phyloP scores from a whole-genome alignment of 1,140 invertebrate species.

The Mesaphorura yosii region DNA sequence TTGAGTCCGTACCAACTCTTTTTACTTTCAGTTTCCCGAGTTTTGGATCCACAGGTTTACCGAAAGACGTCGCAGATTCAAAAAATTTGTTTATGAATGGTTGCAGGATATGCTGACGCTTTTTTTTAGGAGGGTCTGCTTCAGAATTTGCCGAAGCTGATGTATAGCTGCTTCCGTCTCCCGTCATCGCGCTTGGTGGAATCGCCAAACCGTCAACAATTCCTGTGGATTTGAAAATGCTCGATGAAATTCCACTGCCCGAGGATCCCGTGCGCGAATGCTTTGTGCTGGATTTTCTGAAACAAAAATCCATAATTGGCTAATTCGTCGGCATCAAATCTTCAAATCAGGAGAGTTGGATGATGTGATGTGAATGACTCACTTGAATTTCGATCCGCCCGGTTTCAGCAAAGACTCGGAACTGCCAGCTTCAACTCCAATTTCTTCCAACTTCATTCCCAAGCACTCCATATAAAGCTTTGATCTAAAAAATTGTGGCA shows the following conservation, averaged over 20 bases:
- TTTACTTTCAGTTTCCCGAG: constrained; percentile 1
- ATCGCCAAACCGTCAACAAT: constrained; percentile 26
- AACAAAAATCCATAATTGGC: constrained; percentile 5
- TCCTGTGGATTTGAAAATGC: too few species aligned
- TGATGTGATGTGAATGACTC: too few species aligned
- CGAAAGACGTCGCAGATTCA: neutral
- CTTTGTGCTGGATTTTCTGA: constrained; percentile 3
- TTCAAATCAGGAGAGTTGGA: neutral
- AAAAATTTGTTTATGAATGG: constrained; percentile 8
- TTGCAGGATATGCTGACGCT: neutral
- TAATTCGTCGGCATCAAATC: neutral
- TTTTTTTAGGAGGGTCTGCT: neutral
- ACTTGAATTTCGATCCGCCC: too few species aligned
- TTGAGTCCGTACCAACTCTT: constrained; percentile 14
- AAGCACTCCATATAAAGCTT: constrained; percentile 21
- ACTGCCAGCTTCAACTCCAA: constrained; percentile 19
- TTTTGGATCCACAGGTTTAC: neutral
- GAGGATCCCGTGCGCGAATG: too few species aligned
- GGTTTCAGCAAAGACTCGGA: neutral
- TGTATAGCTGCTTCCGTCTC: too few species aligned
- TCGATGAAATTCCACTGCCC: too few species aligned
- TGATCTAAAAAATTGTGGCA: constrained; percentile 25
- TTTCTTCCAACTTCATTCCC: constrained; percentile 24
- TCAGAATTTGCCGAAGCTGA: neutral
- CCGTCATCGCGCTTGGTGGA: neutral